phyloP scores from a whole-genome alignment of 1,140 invertebrate genomes.

The Orchestia grillus region DNA sequence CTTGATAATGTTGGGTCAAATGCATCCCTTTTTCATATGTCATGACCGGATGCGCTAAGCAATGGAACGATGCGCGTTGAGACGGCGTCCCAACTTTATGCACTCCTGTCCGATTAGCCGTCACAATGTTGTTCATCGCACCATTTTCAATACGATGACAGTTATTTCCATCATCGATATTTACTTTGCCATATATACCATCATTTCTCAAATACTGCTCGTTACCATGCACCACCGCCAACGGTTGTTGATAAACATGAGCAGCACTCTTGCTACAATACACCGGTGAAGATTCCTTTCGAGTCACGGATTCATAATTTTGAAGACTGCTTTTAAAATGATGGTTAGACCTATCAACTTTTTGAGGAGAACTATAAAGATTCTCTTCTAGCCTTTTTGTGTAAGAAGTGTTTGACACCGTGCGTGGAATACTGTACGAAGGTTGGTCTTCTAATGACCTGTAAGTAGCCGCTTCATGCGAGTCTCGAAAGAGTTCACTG shows the following conservation, averaged over 20 bases:
- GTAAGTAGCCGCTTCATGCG: neutral
- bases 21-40: neutral
- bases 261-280: neutral
- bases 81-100: constrained; percentile 14
- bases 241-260: neutral
- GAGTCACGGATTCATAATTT: neutral
- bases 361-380: constrained; percentile 11
- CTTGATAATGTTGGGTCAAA: neutral
- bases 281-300: neutral
- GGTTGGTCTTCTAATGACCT: neutral
- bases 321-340: neutral
- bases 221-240: neutral
- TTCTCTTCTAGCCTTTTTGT: neutral
- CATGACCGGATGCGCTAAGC: constrained; percentile 28
- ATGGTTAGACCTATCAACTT: neutral
- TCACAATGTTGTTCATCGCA: neutral
- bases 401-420: neutral
- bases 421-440: neutral
- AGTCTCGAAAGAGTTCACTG: neutral
- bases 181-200: neutral
- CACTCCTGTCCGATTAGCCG: neutral
- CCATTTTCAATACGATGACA: neutral
- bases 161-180: neutral
- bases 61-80: constrained; percentile 25
- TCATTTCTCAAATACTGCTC: neutral